Conservation (phyloP, 2,797 vertebrate genomes). For the Sparidentex hasta region DNA sequence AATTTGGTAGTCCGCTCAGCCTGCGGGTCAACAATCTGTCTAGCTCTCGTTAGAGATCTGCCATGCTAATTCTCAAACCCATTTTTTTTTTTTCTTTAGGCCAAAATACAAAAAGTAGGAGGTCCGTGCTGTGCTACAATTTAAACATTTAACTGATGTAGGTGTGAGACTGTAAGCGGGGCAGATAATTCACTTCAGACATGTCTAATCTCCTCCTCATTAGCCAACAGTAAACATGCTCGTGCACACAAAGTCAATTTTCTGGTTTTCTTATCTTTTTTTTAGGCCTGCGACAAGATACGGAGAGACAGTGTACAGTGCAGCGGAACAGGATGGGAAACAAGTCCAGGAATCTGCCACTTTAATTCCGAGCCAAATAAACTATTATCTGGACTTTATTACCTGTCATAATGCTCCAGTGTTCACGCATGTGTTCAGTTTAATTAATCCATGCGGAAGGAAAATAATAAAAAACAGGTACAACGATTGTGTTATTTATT, state of each 20-base stretch:
- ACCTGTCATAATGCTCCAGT: conserved; percentile 58
- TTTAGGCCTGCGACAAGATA: conserved; percentile 22
- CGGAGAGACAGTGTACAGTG: conserved; percentile 2
- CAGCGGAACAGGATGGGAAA: neutral
- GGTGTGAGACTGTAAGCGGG: conserved; percentile 8
- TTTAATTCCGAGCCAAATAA: conserved; percentile 47
- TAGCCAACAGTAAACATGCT: conserved; percentile 46
- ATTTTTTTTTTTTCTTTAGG: conserved; percentile 2
- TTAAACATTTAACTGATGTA: conserved; percentile 19
- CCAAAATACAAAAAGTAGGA: conserved; percentile 25
- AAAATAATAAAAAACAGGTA: conserved; percentile 67
- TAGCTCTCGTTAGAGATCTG: conserved; percentile 54
- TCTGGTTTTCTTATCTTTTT: conserved; percentile 30
- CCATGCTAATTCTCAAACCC: conserved; percentile 35
- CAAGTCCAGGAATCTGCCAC: conserved; percentile 16
- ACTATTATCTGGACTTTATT: conserved; percentile 49
- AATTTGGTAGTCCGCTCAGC: conserved; percentile 51
- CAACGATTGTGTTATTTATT: conserved; percentile 45
- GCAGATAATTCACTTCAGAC: conserved; percentile 49
- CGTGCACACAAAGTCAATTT: conserved; percentile 30
- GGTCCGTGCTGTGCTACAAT: conserved; percentile 10
- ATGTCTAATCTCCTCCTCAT: conserved; percentile 39
- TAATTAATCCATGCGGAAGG: conserved; percentile 68
- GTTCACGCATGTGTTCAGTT: conserved; percentile 57
- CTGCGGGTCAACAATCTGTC: conserved; percentile 61